A percentile compares a stretch with the other conserved stretches of the same genome.
These are phyloP conservation scores for Scomber scombrus DNA, from an alignment of 2,113 vertebrate genomes.

Conservation along the genomic window DNA sequence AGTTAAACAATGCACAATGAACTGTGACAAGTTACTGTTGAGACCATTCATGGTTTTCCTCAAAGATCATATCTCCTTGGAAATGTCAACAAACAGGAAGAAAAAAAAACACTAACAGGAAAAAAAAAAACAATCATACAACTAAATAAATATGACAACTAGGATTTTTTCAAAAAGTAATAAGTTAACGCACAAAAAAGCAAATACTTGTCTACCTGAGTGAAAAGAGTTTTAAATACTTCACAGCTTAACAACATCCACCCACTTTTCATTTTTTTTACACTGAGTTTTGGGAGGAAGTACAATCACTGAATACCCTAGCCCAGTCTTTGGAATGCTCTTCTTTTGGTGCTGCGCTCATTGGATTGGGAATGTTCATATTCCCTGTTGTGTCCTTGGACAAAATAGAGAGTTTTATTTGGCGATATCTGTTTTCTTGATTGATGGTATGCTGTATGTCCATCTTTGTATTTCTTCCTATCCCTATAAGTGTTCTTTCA, in stretches of 20 bases:
- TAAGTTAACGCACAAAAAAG: constrained; percentile 79
- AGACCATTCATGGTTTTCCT: constrained; percentile 32
- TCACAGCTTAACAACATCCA: constrained; percentile 71
- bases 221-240: constrained; percentile 67
- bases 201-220: constrained; percentile 76
- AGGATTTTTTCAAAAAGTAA: constrained; percentile 54
- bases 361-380: constrained; percentile 40
- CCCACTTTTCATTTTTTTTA: constrained; percentile 20
- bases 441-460: constrained; percentile 29
- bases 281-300: constrained; percentile 53
- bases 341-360: constrained; percentile 80
- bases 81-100: constrained; percentile 19
- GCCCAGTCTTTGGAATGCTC: constrained; percentile 81
- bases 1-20: constrained; percentile 27
- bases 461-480: constrained; percentile 12
- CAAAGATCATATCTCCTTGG: constrained; percentile 21
- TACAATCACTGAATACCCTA: constrained; percentile 59
- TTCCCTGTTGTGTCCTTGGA: constrained; percentile 9
- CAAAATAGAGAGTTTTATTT: constrained; percentile 60
- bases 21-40: neutral
- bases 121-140: constrained; percentile 31
- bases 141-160: constrained; percentile 75
- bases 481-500: neutral
- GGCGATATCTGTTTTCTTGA: constrained; percentile 56
- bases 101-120: constrained; percentile 30